phyloP scores from a whole-genome alignment of 1,140 invertebrate genomes.

The Araneus ventricosus region DNA sequence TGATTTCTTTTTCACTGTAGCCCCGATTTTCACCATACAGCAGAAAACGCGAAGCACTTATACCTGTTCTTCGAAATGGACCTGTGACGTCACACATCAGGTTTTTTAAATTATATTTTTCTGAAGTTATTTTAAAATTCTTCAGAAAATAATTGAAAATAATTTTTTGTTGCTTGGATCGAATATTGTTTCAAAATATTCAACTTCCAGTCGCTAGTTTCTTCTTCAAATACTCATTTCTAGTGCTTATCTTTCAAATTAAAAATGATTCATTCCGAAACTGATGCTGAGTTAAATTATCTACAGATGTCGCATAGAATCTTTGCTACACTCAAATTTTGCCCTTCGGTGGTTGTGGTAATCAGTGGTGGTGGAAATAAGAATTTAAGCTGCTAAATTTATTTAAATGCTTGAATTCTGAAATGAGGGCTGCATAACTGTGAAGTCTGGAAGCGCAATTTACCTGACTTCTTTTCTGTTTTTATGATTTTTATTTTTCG shows the following conservation, averaged over 20 bases:
- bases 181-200: too few species aligned
- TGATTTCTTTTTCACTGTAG: too few species aligned
- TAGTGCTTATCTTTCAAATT: neutral
- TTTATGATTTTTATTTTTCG: conserved; percentile 17
- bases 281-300: neutral
- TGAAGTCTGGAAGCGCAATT: neutral
- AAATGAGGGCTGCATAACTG: neutral
- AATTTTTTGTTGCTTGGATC: too few species aligned
- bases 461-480: neutral
- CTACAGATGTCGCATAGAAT: neutral
- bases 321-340: conserved; percentile 30
- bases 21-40: too few species aligned
- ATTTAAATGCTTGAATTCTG: neutral
- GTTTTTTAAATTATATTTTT: too few species aligned
- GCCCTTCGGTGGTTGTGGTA: conserved; percentile 15
- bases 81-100: too few species aligned
- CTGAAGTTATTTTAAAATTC: too few species aligned
- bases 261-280: neutral
- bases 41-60: too few species aligned
- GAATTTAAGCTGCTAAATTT: neutral
- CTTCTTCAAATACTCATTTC: neutral
- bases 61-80: too few species aligned
- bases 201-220: too few species aligned
- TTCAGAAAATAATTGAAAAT: too few species aligned
- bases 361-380: conserved; percentile 36